Conservation (phyloP, 2,113 vertebrate species). For the Lepisosteus osseus region DNA sequence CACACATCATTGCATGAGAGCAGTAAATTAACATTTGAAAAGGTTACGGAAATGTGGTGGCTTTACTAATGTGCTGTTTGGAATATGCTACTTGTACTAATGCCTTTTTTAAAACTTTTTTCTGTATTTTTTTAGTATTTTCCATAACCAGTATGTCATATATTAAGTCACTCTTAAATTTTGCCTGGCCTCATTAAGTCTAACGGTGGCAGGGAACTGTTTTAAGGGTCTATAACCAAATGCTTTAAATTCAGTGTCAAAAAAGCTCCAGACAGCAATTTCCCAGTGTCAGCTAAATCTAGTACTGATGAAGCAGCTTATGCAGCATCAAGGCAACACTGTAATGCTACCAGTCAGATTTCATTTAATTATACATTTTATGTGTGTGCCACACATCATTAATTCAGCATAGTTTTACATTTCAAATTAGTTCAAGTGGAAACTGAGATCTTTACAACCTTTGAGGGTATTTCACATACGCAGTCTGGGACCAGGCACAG, state of each 20-base stretch:
- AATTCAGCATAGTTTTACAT: constrained; percentile 21
- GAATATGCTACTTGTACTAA: neutral
- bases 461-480: neutral
- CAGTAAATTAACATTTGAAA: neutral
- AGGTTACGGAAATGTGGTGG: neutral
- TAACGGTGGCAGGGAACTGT: neutral
- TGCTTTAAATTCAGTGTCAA: neutral
- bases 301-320: neutral
- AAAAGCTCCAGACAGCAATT: neutral
- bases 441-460: neutral
- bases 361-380: constrained; percentile 44
- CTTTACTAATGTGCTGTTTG: constrained; percentile 16
- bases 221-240: neutral
- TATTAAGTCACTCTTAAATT: neutral
- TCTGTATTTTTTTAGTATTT: neutral
- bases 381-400: constrained; percentile 36
- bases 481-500: neutral
- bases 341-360: neutral
- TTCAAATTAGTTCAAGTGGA: constrained; percentile 1
- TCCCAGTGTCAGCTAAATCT: neutral
- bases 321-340: neutral
- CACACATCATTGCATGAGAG: neutral
- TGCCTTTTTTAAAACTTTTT: neutral
- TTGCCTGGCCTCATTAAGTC: neutral
- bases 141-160: neutral